phyloP scores from a whole-genome alignment of 2,888 invertebrate genomes.

The Altica lythri region DNA sequence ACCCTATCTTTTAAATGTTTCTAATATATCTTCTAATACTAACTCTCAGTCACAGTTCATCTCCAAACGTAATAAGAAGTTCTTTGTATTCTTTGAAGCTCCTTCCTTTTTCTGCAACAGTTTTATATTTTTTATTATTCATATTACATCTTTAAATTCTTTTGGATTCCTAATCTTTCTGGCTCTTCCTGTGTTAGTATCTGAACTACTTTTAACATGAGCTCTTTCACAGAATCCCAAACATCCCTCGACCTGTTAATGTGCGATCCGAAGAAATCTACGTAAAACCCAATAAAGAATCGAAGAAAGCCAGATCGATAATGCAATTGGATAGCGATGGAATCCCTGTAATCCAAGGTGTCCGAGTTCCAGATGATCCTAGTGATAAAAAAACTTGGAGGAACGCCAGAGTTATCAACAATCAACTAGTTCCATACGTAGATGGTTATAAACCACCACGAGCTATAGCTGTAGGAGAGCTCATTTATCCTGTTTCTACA shows the following conservation, averaged over 20 bases:
- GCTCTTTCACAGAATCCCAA: slow-evolving; percentile 50
- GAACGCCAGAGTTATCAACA: slow-evolving; percentile 86
- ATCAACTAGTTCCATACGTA: slow-evolving; percentile 76
- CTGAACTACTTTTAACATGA: neutral
- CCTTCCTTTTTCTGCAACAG: too few species aligned
- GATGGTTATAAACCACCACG: slow-evolving; percentile 70
- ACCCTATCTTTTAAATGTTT: too few species aligned
- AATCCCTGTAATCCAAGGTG: slow-evolving; percentile 80
- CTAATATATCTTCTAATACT: too few species aligned
- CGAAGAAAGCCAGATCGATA: slow-evolving; percentile 68
- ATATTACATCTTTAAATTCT: too few species aligned
- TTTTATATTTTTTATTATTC: too few species aligned
- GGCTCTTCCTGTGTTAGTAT: too few species aligned
- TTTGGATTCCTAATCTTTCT: too few species aligned
- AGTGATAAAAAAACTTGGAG: slow-evolving; percentile 78
- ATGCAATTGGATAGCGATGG: slow-evolving; percentile 71
- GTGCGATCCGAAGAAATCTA: slow-evolving; percentile 70
- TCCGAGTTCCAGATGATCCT: slow-evolving; percentile 81
- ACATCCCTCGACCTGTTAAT: slow-evolving; percentile 71
- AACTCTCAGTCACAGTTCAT: too few species aligned
- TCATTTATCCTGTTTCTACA: slow-evolving; percentile 45
- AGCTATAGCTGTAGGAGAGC: slow-evolving; percentile 64
- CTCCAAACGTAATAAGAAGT: too few species aligned
- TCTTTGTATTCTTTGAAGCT: too few species aligned
- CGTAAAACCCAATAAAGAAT: slow-evolving; percentile 58